Evolutionary conservation across 2,797 vertebrate genomes (phyloP).

Genomic region (Percopsis omiscomaycus): DNA sequence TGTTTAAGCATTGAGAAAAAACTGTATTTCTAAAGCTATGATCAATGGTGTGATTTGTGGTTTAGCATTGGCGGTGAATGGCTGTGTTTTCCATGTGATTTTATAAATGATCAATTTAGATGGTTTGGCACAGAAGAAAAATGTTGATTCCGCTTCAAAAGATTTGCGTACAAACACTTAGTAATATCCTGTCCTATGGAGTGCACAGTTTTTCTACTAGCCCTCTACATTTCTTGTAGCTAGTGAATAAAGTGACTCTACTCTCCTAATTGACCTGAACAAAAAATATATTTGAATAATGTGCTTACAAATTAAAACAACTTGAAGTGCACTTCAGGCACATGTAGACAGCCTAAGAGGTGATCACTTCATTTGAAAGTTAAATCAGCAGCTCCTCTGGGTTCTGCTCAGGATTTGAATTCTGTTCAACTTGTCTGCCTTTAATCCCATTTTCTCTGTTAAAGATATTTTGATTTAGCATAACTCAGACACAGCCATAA

Average conservation of each 20-base stretch:
- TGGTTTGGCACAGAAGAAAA: too few species aligned
- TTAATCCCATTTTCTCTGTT: background rate
- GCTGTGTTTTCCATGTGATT: too few species aligned
- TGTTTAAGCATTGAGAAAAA: too few species aligned
- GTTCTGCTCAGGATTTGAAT: background rate
- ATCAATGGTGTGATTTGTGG: too few species aligned
- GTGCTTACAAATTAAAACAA: background rate
- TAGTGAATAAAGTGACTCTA: background rate
- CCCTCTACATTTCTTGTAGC: background rate
- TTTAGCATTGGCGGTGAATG: too few species aligned
- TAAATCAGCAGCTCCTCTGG: background rate
- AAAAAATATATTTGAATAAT: background rate
- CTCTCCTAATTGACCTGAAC: background rate
- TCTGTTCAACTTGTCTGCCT: background rate
- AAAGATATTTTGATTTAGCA: background rate
- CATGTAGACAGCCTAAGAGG: background rate
- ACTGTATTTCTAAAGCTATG: too few species aligned
- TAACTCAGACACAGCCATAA: background rate
- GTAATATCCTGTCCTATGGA: too few species aligned
- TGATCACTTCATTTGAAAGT: background rate
- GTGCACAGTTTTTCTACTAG: too few species aligned
- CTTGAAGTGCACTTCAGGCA: conserved; percentile 1
- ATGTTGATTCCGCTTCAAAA: too few species aligned
- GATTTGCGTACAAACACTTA: too few species aligned
- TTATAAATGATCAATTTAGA: too few species aligned